Base-by-base conservation (phyloP, 2,797 vertebrate genomes). In the Diceros bicornis region DNA sequence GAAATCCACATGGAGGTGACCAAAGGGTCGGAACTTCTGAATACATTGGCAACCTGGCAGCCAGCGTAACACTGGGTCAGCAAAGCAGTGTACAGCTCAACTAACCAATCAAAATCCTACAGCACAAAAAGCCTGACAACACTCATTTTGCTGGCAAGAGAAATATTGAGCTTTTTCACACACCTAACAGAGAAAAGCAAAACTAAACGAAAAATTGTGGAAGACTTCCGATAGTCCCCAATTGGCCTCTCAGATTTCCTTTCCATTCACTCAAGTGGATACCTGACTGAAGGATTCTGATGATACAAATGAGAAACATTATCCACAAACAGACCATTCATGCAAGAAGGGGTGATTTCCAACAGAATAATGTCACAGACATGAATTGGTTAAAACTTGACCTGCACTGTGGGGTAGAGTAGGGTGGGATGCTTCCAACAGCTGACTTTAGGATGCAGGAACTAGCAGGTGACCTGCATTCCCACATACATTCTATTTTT, bases 201-300 rank as follows among this genome's bases (percentile, higher is more conserved):
- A 81, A 82, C 61, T 41, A 66, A 52, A 89, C n/a, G 44, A 77
- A 94, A 95, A 90, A 50, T 69, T n/a, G 2, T 47, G 37, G 47
- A 64, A 86, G 74, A 68, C 59, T 74, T 81, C 68, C 55, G 34
- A 32, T 6, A 84, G 75, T 68, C 12, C 69, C 41, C 37, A 82
- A 0, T 0, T 78, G 62, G 59, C 34, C 29, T 79, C 69, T 95
- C 82, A 18, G 13, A 74, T 82, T 88, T 87, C 52, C 57, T 93
- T 57, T 62, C 55, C 74, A 59, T 50, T 75, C 69, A 55, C 34
- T 78, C 61, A 41, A 59, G 27, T n/a, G 59, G 52, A 17, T 32
- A 32, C 44, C 89, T 91, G 91, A 32, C n/a, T 62, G 50, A 74
- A 96, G 75, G 62, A 78, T 78, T 92, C 71, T 84, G 59, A 59